Evolutionary conservation across 2,113 vertebrate genomes (phyloP).

Genomic region (Holacanthus passer): DNA sequence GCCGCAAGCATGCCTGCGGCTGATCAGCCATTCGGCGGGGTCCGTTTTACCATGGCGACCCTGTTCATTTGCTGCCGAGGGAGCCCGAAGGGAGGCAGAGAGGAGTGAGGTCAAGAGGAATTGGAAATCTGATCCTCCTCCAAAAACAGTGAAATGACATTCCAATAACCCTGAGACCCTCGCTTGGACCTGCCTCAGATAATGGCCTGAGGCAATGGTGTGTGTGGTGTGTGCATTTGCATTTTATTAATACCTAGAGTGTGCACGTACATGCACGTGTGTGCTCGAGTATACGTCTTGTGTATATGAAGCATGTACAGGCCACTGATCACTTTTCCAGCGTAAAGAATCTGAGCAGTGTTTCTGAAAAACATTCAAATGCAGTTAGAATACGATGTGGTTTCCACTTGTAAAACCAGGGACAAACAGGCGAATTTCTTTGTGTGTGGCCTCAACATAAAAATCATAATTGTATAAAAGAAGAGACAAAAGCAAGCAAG

Average conservation of each 20-base stretch:
- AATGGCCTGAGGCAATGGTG: constrained; percentile 40
- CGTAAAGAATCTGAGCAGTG: background rate
- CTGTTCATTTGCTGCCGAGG: constrained; percentile 54
- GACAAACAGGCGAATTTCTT: constrained; percentile 14
- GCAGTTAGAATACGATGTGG: constrained; percentile 5
- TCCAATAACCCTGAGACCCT: constrained; percentile 72
- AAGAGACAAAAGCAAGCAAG: constrained; percentile 3
- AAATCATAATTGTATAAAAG: constrained; percentile 10
- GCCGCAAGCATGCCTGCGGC: constrained; percentile 59
- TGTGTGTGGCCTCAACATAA: constrained; percentile 5
- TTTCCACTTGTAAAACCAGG: constrained; percentile 22
- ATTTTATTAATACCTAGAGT: constrained; percentile 25
- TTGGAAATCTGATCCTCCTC: constrained; percentile 69
- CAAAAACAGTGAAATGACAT: constrained; percentile 71
- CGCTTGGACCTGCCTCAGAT: constrained; percentile 61
- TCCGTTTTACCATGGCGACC: constrained; percentile 64
- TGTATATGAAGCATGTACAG: constrained; percentile 4
- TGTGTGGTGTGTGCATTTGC: constrained; percentile 26
- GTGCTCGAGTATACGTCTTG: background rate
- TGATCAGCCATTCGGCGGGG: constrained; percentile 26
- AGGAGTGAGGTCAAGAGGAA: constrained; percentile 60
- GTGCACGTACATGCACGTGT: constrained; percentile 9
- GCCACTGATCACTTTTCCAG: background rate
- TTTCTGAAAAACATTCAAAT: constrained; percentile 7
- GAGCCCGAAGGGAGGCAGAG: constrained; percentile 53